phyloP scores from a whole-genome alignment of 1,140 invertebrate species.

The Formica selysi region DNA sequence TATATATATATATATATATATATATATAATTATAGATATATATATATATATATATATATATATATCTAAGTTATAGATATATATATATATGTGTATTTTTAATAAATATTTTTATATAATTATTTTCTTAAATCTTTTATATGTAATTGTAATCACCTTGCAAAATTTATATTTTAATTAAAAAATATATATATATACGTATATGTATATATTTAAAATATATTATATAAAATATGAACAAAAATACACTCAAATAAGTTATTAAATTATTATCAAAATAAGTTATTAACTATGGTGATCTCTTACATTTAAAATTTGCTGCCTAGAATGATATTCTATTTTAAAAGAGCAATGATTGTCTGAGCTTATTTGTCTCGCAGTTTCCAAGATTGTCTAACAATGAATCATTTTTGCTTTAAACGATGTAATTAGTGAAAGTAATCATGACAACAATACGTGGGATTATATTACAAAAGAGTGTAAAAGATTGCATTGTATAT shows the following conservation, averaged over 20 bases:
- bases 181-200: neutral
- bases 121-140: no score
- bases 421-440: constrained; percentile 11
- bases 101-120: no score
- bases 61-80: no score
- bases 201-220: neutral
- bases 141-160: no score
- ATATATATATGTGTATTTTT: no score
- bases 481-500: constrained; percentile 27
- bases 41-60: no score
- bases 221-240: neutral
- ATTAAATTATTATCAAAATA: no score
- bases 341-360: neutral
- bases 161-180: neutral
- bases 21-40: no score
- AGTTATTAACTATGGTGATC: constrained; percentile 20
- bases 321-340: neutral
- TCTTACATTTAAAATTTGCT: neutral
- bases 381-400: constrained; percentile 18
- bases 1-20: no score
- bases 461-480: neutral
- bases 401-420: constrained; percentile 21
- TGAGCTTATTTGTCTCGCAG: neutral
- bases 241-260: neutral
- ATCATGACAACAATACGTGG: neutral